Evolutionary conservation across 2,888 invertebrate species (phyloP).

Genomic region (Macrophya alboannulata): DNA sequence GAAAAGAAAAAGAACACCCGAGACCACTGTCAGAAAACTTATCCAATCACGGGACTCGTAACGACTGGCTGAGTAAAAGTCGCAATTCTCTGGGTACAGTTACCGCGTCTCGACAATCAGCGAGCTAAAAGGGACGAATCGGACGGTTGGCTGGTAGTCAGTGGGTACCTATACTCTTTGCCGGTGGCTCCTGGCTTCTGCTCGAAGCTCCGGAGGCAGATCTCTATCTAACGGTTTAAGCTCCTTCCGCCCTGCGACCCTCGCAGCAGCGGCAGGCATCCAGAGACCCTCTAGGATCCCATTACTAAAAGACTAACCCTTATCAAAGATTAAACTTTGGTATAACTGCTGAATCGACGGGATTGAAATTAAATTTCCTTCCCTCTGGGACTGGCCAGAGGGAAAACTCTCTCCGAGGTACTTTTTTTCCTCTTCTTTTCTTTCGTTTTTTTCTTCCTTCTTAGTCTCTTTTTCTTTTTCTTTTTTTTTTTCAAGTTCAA

Average conservation of each 20-base stretch:
- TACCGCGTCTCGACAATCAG: constrained; percentile 48
- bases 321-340: constrained; percentile 82
- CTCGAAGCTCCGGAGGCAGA: constrained; percentile 74
- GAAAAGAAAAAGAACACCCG: constrained; percentile 52
- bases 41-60: constrained; percentile 79
- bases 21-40: constrained; percentile 69
- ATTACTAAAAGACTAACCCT: constrained; percentile 81
- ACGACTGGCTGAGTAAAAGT: constrained; percentile 77
- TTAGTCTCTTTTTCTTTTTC: not conserved
- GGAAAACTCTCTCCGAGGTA: constrained; percentile 22
- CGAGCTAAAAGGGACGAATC: constrained; percentile 56
- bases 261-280: constrained; percentile 60
- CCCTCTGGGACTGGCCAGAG: constrained; percentile 64
- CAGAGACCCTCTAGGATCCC: constrained; percentile 77
- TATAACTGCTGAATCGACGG: constrained; percentile 83
- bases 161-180: not conserved
- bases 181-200: constrained; percentile 21
- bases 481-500: not conserved
- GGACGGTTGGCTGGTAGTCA: constrained; percentile 15
- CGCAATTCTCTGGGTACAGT: constrained; percentile 65
- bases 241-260: constrained; percentile 68
- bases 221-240: constrained; percentile 80
- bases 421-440: not conserved
- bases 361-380: constrained; percentile 83
- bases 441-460: not conserved